Evolutionary conservation across 1,140 invertebrate species (phyloP).

Genomic region (Charaxes varanes): DNA sequence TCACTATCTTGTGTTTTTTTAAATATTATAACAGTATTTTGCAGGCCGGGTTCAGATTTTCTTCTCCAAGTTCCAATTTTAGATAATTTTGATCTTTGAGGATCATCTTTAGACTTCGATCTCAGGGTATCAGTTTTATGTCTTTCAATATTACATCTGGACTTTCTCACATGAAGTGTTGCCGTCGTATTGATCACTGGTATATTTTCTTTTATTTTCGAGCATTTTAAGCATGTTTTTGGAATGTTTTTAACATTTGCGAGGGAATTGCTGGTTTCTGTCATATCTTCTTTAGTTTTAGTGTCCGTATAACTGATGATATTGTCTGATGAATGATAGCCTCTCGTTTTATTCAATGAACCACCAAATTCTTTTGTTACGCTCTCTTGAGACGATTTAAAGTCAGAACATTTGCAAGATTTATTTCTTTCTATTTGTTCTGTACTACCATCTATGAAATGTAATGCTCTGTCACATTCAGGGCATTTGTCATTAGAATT

Average conservation of each 20-base stretch:
- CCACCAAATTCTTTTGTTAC: conserved; percentile 51
- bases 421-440: conserved; percentile 55
- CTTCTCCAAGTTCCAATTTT: conserved; percentile 79
- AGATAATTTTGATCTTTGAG: conserved; percentile 66
- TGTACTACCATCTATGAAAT: conserved; percentile 56
- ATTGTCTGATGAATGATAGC: conserved; percentile 64
- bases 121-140: conserved; percentile 42
- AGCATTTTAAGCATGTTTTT: conserved; percentile 70
- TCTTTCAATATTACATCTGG: conserved; percentile 51
- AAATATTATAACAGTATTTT: conserved; percentile 44
- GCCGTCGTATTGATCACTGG: conserved; percentile 44
- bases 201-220: conserved; percentile 72
- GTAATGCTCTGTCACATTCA: conserved; percentile 55
- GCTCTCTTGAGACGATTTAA: conserved; percentile 65
- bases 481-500: conserved; percentile 45
- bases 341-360: conserved; percentile 53
- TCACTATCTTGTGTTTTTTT: conserved; percentile 58
- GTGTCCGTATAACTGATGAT: conserved; percentile 54
- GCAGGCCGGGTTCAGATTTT: conserved; percentile 82
- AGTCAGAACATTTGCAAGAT: conserved; percentile 57
- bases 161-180: conserved; percentile 45
- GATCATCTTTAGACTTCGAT: conserved; percentile 70
- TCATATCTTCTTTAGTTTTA: conserved; percentile 55
- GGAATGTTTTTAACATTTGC: conserved; percentile 46
- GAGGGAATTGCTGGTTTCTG: conserved; percentile 47